A percentile compares a stretch with the other conserved stretches of the same genome.
phyloP scores from a whole-genome alignment of 1,140 invertebrate species.

The Brachionus rotundiformis region DNA sequence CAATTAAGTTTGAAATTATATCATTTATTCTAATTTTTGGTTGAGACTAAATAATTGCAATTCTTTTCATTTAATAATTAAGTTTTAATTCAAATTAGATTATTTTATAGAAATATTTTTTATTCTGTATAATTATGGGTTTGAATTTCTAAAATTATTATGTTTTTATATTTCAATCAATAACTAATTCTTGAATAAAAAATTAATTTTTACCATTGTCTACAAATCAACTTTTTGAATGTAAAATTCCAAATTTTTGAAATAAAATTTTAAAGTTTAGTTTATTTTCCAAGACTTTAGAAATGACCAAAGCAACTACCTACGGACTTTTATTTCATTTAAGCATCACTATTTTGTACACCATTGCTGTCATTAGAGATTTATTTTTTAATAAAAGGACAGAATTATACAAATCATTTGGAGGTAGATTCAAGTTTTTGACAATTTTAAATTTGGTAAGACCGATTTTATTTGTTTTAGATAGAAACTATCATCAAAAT shows the following conservation, averaged over 20 bases:
- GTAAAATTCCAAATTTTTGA: background rate
- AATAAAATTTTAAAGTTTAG: background rate
- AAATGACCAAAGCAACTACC: background rate
- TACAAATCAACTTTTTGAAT: too few relatives aligned
- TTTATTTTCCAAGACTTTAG: background rate
- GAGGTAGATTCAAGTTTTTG: conserved; percentile 41
- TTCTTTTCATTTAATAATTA: background rate
- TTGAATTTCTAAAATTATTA: background rate
- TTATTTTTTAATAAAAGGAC: conserved; percentile 3
- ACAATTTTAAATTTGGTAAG: conserved; percentile 50
- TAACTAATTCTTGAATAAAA: background rate
- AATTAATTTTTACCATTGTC: background rate
- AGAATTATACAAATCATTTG: conserved; percentile 28
- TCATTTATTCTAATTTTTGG: too few relatives aligned
- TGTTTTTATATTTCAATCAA: conserved; percentile 11
- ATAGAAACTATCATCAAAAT: background rate
- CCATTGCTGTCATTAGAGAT: background rate
- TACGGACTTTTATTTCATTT: background rate
- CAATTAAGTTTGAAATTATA: too few relatives aligned
- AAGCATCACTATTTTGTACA: background rate
- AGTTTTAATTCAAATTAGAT: background rate
- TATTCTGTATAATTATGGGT: background rate
- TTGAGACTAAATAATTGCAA: background rate
- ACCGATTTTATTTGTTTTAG: too few relatives aligned
- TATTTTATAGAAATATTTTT: background rate